Evolutionary conservation across 2,797 vertebrate species (phyloP), one percentile per base, ranked within the genome.

Genomic region (Ceryle rudis): DNA sequence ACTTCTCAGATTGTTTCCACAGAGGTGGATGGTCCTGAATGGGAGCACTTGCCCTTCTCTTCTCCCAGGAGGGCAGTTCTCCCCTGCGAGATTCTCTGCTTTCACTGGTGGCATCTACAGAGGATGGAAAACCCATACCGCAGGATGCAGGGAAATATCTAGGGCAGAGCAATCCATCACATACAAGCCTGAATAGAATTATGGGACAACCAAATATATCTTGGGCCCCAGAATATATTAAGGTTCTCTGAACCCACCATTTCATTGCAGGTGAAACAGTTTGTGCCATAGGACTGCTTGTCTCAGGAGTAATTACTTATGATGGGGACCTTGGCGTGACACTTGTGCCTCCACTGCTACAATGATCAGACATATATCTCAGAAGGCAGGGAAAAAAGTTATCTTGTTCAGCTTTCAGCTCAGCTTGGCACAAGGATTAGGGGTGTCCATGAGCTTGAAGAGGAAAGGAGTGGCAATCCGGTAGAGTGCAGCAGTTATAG

Each of bases 401-500:
- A 47, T 1, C 11, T 74, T 75, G 37, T 39, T 77, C 49, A 89
- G 15, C 25, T 66, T 88, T 86, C 39, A 80, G 16, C 16, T 91
- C 54, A 37, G 9, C 23, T 75, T 91, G 25, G 20, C 35, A 12
- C 26, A 54, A 52, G n/a, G 23, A 28, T 58, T 28, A 58, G 35
- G 20, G 15, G 2, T 42, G 25, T 35, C 51, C n/a, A 20, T 13
- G 21, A 77, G 4, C n/a, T 84, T 42, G 62, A 89, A 75, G 37
- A 75, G 11, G 16, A 61, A 84, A 69, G 23, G 10, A 69, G 5
- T 8, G 5, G n/a, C 1, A 1, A 81, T 11, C 7, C 41, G 3
- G 0, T 5, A 12, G 31, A 72, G 7, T 0, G 0, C 0, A 3
- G 54, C 28, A 42, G n/a, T 81, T 91, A 52, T 70, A 61, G 29